Base-by-base conservation (phyloP, 2,113 vertebrate species). In the Indicator maculatus region DNA sequence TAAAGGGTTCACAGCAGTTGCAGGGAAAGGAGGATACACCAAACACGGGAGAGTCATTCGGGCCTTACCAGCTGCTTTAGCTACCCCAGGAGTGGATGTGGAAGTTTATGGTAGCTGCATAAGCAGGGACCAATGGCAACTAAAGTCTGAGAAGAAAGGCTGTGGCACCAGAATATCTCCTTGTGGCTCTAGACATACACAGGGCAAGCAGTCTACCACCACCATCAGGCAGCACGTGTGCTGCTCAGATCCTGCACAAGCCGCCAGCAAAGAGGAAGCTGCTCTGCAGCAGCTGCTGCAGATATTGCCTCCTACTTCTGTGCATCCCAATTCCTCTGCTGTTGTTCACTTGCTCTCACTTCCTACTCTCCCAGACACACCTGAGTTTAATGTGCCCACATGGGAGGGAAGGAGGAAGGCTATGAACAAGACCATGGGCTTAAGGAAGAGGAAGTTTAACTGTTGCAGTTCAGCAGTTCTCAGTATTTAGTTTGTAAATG, bases 161-260 rank as follows among this genome's bases (percentile, higher is more conserved):
- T 44, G 26, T 76, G 64, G 36, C 67, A 76, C 20, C 36, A 50
- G 28, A 53, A 3, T 55, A 26, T 33, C 45, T 81, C 41, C 56
- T 71, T 56, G 38, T 0, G 0, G 36, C 47, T 71, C 59, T 50
- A 50, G 71, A 53, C 28, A 30, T 0, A 2, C 14, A 36, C 20
- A 36, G 38, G 53, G 21, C 33, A 30, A n/a, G 58, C 69, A 47
- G 12, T 26, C 45, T 75, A 70, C 52, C 23, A 26, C 36, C 30
- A 9, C 52, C 4, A 31, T n/a, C 16, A 36, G 71, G 55, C 15
- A 58, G 12, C 2, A 0, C 38, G 31, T 33, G 10, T 27, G 31
- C 80, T 18, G 0, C 23, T 73, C 79, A 55, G 16, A 36, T 41
- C 52, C 33, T 55, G 38, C n/a, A 28, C 0, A 0, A 61, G 61